These are phyloP conservation scores for Elymnias hypermnestra DNA, from an alignment of 1,140 invertebrate species.

Conservation along the genomic window DNA sequence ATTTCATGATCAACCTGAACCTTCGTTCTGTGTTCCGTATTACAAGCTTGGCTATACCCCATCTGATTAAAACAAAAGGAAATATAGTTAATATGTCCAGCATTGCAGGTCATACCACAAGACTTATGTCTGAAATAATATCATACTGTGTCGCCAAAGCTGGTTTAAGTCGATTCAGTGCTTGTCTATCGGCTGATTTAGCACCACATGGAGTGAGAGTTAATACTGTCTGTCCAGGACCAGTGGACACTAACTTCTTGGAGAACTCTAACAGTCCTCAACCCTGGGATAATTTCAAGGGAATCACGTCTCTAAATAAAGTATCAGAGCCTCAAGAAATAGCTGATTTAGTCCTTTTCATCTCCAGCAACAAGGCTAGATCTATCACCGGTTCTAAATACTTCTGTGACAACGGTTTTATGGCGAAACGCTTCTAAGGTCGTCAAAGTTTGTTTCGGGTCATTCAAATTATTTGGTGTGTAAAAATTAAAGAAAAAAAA, in stretches of 20 bases:
- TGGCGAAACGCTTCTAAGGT: not conserved
- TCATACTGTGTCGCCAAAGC: slow-evolving; percentile 23
- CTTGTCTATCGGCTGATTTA: slow-evolving; percentile 17
- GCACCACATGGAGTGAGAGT: slow-evolving; percentile 19
- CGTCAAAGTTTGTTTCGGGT: not conserved
- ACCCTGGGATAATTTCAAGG: slow-evolving; percentile 10
- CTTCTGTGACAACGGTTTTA: slow-evolving; percentile 16
- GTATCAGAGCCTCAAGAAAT: slow-evolving; percentile 20
- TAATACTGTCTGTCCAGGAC: slow-evolving; percentile 22
- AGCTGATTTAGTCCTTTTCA: slow-evolving; percentile 17
- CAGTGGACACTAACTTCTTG: slow-evolving; percentile 18
- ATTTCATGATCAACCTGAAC: slow-evolving; percentile 19
- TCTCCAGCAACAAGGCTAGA: slow-evolving; percentile 21
- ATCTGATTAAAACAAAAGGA: slow-evolving; percentile 24
- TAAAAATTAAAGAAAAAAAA: too few species aligned
- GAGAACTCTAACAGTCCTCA: slow-evolving; percentile 10
- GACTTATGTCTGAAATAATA: not conserved
- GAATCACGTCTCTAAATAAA: slow-evolving; percentile 10
- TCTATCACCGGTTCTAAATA: slow-evolving; percentile 23
- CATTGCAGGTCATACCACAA: slow-evolving; percentile 10
- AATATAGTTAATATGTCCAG: slow-evolving; percentile 27
- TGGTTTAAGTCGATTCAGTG: slow-evolving; percentile 17
- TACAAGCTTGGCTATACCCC: slow-evolving; percentile 13
- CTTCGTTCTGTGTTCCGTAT: slow-evolving; percentile 19
- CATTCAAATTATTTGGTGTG: too few species aligned